These are phyloP conservation scores for Limanda limanda DNA, from an alignment of 2,113 vertebrate genomes.

Conservation along the genomic window DNA sequence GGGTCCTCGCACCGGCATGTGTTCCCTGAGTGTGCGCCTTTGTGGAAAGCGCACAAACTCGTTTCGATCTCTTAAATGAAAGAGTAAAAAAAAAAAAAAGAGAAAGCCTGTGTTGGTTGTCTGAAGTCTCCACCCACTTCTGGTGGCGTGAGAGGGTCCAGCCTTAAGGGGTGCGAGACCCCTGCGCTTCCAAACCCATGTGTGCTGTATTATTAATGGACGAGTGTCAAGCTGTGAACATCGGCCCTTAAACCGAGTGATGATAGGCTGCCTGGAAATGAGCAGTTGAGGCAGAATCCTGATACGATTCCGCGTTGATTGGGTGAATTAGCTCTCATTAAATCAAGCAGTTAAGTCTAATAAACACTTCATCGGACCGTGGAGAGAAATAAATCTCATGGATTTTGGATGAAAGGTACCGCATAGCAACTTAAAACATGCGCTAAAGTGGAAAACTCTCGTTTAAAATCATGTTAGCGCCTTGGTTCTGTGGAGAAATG, in stretches of 20 bases:
- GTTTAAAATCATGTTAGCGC: conserved; percentile 23
- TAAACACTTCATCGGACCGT: conserved; percentile 23
- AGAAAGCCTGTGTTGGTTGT: conserved; percentile 1
- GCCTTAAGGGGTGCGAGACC: conserved; percentile 53
- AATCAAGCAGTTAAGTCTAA: conserved; percentile 38
- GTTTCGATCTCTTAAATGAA: conserved; percentile 33
- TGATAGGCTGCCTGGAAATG: conserved; percentile 33
- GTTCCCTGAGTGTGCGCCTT: background rate
- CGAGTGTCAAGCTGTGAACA: conserved; percentile 63
- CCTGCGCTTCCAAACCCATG: conserved; percentile 34
- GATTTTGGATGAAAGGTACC: background rate
- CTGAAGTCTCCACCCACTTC: conserved; percentile 63
- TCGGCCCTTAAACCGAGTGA: conserved; percentile 34
- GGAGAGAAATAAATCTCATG: background rate
- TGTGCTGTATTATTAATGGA: conserved; percentile 43
- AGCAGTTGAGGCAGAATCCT: conserved; percentile 24
- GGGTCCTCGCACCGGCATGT: background rate
- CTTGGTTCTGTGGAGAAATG: conserved; percentile 17
- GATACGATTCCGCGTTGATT: conserved; percentile 24
- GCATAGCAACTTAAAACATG: conserved; percentile 1
- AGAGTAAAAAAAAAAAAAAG: conserved; percentile 1
- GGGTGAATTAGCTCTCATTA: conserved; percentile 28
- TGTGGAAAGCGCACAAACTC: background rate
- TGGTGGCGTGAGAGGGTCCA: conserved; percentile 74
- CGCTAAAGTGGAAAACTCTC: background rate